Base-by-base conservation (phyloP, 1,140 invertebrate genomes). In the Calephelis virginiensis region DNA sequence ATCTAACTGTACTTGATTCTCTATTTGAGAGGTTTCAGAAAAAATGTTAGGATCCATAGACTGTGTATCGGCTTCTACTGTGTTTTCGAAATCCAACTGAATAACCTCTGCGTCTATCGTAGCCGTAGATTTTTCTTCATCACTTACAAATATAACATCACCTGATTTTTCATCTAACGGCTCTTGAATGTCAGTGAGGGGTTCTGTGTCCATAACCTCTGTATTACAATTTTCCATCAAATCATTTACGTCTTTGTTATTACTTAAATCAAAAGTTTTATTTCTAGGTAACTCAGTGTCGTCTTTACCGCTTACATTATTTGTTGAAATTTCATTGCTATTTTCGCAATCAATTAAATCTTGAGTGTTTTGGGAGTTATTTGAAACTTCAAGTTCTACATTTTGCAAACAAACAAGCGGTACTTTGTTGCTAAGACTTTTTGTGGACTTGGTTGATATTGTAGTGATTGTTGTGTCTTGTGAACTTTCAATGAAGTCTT, bases 401-500 rank as follows among this genome's bases (percentile, higher is more conserved):
- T 74, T 69, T 67, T 81, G 67, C 59, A 77, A 43, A 46, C 43
- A 12, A 50, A 82, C 72, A 13, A 79, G 43, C n/a, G 76, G 77
- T 60, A 71, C 17, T 72, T 76, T 82, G 63, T 78, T 83, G 4
- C 53, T n/a, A 28, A 53, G 10, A 56, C 63, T 76, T 72, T 80
- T 89, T n/a, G 70, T 66, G 37, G 87, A 74, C 74, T 81, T 88
- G 4, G 84, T 76, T 37, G 84, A 85, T 62, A 86, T 78, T 8
- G 82, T 78, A 50, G 85, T 89, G 14, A 83, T 63, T 56, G 80
- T 79, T n/a, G 90, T 90, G 66, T 92, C 91, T 78, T 92, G 91
- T 53, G 90, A 92, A 77, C 91, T 92, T 74, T 91, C 90, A 65
- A 92, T 92, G 9, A 92, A 59, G 81, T 92, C 91, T 67, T 92